A percentile compares a stretch with the other conserved stretches of the same genome.
These are phyloP conservation scores for Physocephala rufipes DNA, from an alignment of 2,888 invertebrate genomes.

Conservation along the genomic window DNA sequence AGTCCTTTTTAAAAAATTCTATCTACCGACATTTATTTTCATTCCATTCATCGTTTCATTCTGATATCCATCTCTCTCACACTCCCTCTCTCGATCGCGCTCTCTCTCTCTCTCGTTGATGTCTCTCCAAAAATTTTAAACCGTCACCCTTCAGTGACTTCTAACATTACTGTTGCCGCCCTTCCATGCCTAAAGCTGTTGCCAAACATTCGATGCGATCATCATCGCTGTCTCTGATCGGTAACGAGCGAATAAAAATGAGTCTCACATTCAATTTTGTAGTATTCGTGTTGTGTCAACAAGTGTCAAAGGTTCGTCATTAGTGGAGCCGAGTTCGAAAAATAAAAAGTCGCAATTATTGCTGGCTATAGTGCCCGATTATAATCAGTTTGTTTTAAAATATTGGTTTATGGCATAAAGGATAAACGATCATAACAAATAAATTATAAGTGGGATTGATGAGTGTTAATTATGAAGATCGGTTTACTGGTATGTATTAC, in stretches of 20 bases:
- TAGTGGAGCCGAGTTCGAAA: background rate
- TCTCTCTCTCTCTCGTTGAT: background rate
- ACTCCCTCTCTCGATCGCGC: too few relatives aligned
- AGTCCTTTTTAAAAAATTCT: too few relatives aligned
- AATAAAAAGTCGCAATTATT: background rate
- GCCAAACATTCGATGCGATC: slow-evolving; percentile 18
- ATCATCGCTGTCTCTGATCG: background rate
- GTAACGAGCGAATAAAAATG: slow-evolving; percentile 53
- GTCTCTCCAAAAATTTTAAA: background rate
- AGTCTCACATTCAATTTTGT: slow-evolving; percentile 37
- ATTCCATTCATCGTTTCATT: too few relatives aligned
- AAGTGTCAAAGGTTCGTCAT: slow-evolving; percentile 31
- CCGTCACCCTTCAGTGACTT: slow-evolving; percentile 20
- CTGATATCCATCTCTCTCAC: too few relatives aligned
- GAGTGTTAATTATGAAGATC: too few relatives aligned
- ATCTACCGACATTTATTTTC: too few relatives aligned
- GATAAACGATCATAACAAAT: slow-evolving; percentile 27
- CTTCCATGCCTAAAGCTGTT: slow-evolving; percentile 2
- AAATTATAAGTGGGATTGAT: too few relatives aligned
- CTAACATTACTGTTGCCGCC: background rate
- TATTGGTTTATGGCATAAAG: too few relatives aligned
- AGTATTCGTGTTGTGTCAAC: slow-evolving; percentile 53
- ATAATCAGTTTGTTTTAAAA: too few relatives aligned
- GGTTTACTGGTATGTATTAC: too few relatives aligned
- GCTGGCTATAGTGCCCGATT: background rate